Base-by-base conservation (phyloP, 2,888 invertebrate species). In the Zygothrica quintamaculata region DNA sequence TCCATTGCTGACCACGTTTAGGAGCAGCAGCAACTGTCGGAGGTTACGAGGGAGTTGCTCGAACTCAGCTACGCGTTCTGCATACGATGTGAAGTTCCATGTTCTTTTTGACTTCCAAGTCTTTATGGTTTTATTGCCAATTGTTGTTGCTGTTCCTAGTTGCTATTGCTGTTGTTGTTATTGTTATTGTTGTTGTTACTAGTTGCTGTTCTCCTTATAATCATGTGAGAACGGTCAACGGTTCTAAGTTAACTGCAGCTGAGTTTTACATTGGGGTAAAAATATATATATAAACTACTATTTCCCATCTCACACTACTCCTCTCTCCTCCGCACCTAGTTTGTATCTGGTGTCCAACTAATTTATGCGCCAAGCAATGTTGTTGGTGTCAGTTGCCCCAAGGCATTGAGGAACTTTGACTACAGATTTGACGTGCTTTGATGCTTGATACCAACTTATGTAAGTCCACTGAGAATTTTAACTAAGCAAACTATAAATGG, bases 201-300 rank as follows among this genome's bases (percentile, higher is more conserved):
- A 39, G 25, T 60, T 61, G 36, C 29, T 53, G 59, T 37, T 39
- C 29, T 34, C 46, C 29, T 34, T 40, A 47, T 60, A 65, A 72
- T 73, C 84, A 85, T 81, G 85, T 85, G 81, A 85, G 76, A 79
- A 81, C 74, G 67, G 50, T 25, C 52, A 75, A 68, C 57, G 62
- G 59, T 65, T 81, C 64, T 55, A 46, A 55, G 25, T 18, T 22
- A 33, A 46, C n/a, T 33, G 16, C 42, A 52, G 55, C 44, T 57
- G 44, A 12, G 16, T 13, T 16, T 55, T 37, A 33, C 12, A 22
- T n/a, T 39, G 52, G 39, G 57, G 18, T 22, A 22, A 22, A 22
- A 22, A 22, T 22, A 31, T 6, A n/a, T 12, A 44, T 22, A 9
- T 12, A 33, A 12, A 43, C 67, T 34, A 18, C 26, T 46, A 44